Evolutionary conservation across 2,888 invertebrate genomes (phyloP), one percentile per base, ranked within the genome.

Genomic region (Phyllotreta striolata): DNA sequence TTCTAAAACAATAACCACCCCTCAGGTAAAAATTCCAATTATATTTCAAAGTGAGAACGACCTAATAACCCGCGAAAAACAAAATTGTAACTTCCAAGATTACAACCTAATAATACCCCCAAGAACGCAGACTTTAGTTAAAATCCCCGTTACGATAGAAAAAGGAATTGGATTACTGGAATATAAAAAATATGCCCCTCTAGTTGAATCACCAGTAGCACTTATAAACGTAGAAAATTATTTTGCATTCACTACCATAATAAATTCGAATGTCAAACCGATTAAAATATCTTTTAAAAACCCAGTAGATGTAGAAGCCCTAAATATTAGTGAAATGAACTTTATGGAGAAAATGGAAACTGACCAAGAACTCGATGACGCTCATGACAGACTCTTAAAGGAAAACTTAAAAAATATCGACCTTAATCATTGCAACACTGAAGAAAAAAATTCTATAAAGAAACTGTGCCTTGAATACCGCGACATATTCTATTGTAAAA

Each of bases 141-240:
- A 51, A 51, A 37, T 35, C 35, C 37, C 51, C 9, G 51, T 37
- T 37, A 10, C 5, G 8, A 12, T n/a, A 7, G 51, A 51, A 51
- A 35, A 49, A n/a, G 51, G 51, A 35, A 51, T 51, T n/a, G 10
- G 51, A n/a, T 35, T 24, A 24, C 34, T 37, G 38, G 12, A 51
- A 13, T 49, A 49, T 24, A 49, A 34, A 8, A 49, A 49, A 12
- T 51, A 37, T 51, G 51, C 37, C 8, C 35, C 35, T 8, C 38
- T 37, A 51, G 13, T 37, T 37, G 37, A 51, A 51, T 35, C 6
- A 37, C 51, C 51, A 35, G 1, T 12, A 35, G 51, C 51, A 1
- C 7, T 37, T 8, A 37, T 51, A 35, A 49, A 49, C 24, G 7
- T 49, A 10, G 7, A 49, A 37, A 51, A 51, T 24, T 12, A 51